Conservation (phyloP, 2,797 vertebrate species). For the Melanotaenia pygmaea region DNA sequence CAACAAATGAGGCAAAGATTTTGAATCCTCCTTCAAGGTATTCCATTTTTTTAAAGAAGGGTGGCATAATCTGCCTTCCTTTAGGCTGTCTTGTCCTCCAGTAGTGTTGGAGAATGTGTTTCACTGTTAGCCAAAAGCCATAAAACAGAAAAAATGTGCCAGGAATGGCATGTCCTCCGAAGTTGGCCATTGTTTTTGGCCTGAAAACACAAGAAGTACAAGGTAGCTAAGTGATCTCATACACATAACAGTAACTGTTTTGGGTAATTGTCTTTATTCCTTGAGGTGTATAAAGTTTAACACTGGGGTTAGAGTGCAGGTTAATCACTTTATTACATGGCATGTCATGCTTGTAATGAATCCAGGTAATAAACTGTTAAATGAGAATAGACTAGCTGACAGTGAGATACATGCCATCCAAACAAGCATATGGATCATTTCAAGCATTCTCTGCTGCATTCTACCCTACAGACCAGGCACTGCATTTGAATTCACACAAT, state of each 20-base stretch:
- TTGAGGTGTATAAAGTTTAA: background rate
- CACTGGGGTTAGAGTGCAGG: slow-evolving; percentile 24
- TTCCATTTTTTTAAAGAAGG: slow-evolving; percentile 79
- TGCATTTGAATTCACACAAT: background rate
- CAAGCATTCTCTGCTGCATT: background rate
- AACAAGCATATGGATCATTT: background rate
- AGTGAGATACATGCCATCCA: background rate
- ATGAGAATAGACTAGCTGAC: background rate
- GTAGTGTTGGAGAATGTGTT: slow-evolving; percentile 81
- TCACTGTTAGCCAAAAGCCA: slow-evolving; percentile 92
- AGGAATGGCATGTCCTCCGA: slow-evolving; percentile 94
- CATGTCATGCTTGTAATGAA: background rate
- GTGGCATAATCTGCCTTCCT: slow-evolving; percentile 31
- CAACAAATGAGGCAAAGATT: slow-evolving; percentile 84
- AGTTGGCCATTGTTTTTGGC: slow-evolving; percentile 89
- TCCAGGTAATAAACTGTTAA: background rate
- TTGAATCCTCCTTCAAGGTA: slow-evolving; percentile 86
- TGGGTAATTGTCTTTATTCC: background rate
- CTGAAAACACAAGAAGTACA: slow-evolving; percentile 43
- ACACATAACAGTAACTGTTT: background rate
- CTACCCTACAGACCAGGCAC: background rate
- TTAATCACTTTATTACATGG: slow-evolving; percentile 9
- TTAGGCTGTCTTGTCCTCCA: slow-evolving; percentile 71
- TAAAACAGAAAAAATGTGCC: slow-evolving; percentile 92
- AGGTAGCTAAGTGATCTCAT: background rate